These are phyloP conservation scores for Trogon melanurus DNA, from an alignment of 2,113 vertebrate genomes.

Conservation along the genomic window DNA sequence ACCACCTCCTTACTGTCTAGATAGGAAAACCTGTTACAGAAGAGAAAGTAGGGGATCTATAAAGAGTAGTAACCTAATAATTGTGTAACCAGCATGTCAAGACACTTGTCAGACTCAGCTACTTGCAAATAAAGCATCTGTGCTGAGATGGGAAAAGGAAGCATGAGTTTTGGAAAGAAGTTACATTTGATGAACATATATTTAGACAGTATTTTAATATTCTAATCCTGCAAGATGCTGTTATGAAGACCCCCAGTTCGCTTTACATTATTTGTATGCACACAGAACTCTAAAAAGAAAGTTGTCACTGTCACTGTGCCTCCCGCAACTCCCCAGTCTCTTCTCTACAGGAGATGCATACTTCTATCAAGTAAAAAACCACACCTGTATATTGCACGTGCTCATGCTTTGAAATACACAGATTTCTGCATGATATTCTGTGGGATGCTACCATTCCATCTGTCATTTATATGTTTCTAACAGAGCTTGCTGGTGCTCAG, in stretches of 20 bases:
- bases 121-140: not conserved
- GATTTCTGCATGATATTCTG: not conserved
- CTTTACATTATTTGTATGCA: not conserved
- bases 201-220: not conserved
- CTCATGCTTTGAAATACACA: not conserved
- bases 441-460: not conserved
- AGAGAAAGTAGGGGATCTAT: not conserved
- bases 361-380: not conserved
- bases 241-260: not conserved
- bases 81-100: not conserved
- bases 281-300: not conserved
- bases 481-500: not conserved
- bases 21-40: not conserved
- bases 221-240: not conserved
- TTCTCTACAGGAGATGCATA: not conserved
- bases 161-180: not conserved
- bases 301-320: not conserved
- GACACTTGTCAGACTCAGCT: not conserved
- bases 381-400: not conserved
- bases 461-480: not conserved
- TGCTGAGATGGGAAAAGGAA: not conserved
- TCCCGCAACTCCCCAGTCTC: not conserved
- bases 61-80: not conserved
- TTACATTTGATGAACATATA: not conserved
- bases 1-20: not conserved